These are phyloP conservation scores for Phortica variegata DNA, from an alignment of 1,140 invertebrate species.

Conservation along the genomic window DNA sequence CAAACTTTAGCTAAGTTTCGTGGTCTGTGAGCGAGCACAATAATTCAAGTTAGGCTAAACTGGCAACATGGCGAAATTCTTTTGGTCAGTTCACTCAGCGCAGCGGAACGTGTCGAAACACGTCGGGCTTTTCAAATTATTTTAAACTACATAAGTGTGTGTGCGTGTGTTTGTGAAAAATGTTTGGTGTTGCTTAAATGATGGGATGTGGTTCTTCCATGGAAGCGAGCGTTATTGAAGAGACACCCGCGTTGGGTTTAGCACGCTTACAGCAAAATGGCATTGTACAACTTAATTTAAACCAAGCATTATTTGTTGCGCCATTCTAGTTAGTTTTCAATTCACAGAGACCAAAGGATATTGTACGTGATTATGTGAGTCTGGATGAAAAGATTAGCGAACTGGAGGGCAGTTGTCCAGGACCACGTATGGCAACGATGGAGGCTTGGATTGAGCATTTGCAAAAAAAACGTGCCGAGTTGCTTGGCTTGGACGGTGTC, in stretches of 20 bases:
- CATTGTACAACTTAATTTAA: not conserved
- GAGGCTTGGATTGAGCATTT: conserved; percentile 54
- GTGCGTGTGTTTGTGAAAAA: not conserved
- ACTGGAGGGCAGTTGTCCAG: conserved; percentile 43
- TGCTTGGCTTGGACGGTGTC: conserved; percentile 37
- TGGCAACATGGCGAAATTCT: too few relatives aligned
- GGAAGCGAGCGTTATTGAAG: conserved; percentile 34
- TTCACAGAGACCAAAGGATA: conserved; percentile 11
- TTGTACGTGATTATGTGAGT: conserved; percentile 41
- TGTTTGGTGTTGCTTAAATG: conserved; percentile 16
- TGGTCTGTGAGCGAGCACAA: too few relatives aligned
- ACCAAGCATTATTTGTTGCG: not conserved
- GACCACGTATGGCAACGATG: conserved; percentile 46
- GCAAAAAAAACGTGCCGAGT: conserved; percentile 34
- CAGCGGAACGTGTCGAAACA: too few relatives aligned
- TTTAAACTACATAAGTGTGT: too few relatives aligned
- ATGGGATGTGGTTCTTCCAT: conserved; percentile 55
- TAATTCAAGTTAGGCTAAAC: too few relatives aligned
- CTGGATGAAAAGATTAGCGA: conserved; percentile 52
- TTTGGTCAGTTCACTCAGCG: conserved; percentile 35
- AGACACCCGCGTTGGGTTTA: conserved; percentile 10
- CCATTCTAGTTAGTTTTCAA: not conserved
- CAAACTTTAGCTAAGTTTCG: too few relatives aligned
- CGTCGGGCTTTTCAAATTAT: too few relatives aligned
- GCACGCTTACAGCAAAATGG: conserved; percentile 28